These are phyloP conservation scores for Polypedilum vanderplanki DNA, from an alignment of 1,140 invertebrate species.

Conservation along the genomic window DNA sequence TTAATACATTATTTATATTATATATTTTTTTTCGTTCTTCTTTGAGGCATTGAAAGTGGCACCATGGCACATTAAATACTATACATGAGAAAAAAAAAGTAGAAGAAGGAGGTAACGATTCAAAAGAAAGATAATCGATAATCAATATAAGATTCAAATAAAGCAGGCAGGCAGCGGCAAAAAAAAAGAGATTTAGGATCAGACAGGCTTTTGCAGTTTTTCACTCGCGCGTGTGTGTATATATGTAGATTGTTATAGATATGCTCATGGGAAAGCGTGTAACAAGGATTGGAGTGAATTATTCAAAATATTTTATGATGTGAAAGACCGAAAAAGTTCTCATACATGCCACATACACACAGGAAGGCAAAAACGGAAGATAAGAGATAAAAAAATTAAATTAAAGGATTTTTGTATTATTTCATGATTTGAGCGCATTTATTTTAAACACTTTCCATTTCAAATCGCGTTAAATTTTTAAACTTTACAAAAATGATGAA, in stretches of 20 bases:
- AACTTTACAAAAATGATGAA: too few relatives aligned
- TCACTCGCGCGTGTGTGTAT: background rate
- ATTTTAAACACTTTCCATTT: too few relatives aligned
- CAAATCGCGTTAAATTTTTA: too few relatives aligned
- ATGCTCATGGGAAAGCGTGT: background rate
- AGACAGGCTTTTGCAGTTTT: slow-evolving; percentile 1
- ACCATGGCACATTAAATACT: slow-evolving; percentile 15
- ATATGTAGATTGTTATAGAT: slow-evolving; percentile 5
- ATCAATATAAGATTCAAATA: slow-evolving; percentile 14
- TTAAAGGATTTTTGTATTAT: too few relatives aligned
- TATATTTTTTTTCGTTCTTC: background rate
- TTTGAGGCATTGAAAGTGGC: background rate
- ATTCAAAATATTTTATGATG: slow-evolving; percentile 6
- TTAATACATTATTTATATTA: slow-evolving; percentile 17
- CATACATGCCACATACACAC: too few relatives aligned
- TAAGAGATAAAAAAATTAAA: too few relatives aligned
- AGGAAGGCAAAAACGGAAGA: too few relatives aligned
- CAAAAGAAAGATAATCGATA: background rate
- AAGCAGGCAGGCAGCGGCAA: background rate
- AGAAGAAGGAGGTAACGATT: background rate
- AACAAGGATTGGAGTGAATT: slow-evolving; percentile 11
- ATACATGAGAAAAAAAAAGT: background rate
- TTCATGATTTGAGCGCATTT: too few relatives aligned
- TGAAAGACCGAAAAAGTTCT: too few relatives aligned
- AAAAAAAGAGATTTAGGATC: slow-evolving; percentile 1